Percentiles rank a stretch among this genome's conserved stretches.
Evolutionary conservation across 2,797 vertebrate genomes (phyloP).

Genomic region (Arnoldichthys spilopterus): DNA sequence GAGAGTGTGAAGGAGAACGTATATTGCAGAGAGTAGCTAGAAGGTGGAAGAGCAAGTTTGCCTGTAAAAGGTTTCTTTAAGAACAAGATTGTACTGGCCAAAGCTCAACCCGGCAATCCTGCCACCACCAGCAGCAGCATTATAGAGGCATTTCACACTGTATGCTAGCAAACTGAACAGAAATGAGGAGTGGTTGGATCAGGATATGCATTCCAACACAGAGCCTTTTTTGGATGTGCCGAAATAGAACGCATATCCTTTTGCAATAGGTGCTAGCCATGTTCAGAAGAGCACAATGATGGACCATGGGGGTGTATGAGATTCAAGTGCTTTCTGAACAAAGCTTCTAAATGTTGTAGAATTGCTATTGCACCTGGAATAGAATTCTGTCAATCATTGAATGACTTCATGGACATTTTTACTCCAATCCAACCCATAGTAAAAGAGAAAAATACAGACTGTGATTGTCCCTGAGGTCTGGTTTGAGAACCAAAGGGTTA

Average conservation of each 20-base stretch:
- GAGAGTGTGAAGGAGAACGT: conserved; percentile 82
- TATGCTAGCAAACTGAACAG: conserved; percentile 30
- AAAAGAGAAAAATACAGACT: no score
- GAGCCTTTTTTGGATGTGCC: conserved; percentile 10
- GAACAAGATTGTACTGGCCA: background rate
- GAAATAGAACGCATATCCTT: conserved; percentile 51
- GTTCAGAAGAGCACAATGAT: conserved; percentile 56
- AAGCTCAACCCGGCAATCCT: background rate
- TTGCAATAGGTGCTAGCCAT: conserved; percentile 44
- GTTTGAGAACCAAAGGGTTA: no score
- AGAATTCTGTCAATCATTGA: conserved; percentile 39
- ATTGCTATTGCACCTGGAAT: conserved; percentile 42
- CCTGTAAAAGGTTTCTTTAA: background rate
- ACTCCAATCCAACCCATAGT: no score
- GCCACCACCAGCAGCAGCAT: background rate
- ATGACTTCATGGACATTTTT: conserved; percentile 4
- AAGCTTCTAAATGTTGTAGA: conserved; percentile 21
- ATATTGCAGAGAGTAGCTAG: conserved; percentile 48
- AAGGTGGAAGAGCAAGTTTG: conserved; percentile 39
- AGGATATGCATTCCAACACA: conserved; percentile 53
- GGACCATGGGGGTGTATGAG: conserved; percentile 47
- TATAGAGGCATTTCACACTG: background rate
- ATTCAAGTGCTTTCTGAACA: conserved; percentile 56
- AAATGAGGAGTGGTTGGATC: conserved; percentile 34
- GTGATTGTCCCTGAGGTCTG: no score